Conservation (phyloP, 2,113 vertebrate genomes). For the Rhipidura dahli region DNA sequence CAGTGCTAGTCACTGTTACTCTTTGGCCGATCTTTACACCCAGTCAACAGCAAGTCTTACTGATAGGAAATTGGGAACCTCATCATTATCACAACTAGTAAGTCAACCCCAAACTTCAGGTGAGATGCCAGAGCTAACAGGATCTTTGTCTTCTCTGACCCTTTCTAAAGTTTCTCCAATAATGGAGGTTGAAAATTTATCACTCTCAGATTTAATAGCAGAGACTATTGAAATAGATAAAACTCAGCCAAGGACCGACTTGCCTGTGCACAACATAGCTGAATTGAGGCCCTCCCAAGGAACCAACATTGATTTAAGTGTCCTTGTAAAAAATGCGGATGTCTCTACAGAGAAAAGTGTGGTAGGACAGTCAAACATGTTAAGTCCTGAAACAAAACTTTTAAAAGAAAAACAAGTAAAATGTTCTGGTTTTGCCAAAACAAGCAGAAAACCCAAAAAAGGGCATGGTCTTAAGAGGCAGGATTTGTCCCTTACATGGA, state of each 20-base stretch:
- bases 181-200: constrained; percentile 69
- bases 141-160: constrained; percentile 76
- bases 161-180: constrained; percentile 63
- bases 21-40: constrained; percentile 64
- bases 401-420: constrained; percentile 52
- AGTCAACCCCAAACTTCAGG: constrained; percentile 53
- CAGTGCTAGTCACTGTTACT: constrained; percentile 50
- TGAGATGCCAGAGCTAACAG: constrained; percentile 70
- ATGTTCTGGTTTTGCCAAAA: constrained; percentile 31
- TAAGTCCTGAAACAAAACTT: constrained; percentile 39
- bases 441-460: constrained; percentile 56
- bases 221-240: constrained; percentile 65
- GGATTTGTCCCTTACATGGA: constrained; percentile 63
- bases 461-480: constrained; percentile 36
- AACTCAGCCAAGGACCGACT: constrained; percentile 27
- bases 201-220: constrained; percentile 78
- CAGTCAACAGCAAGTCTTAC: constrained; percentile 31
- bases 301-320: constrained; percentile 80
- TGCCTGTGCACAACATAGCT: neutral
- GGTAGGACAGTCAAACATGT: constrained; percentile 27
- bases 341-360: constrained; percentile 14
- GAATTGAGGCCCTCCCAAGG: constrained; percentile 59
- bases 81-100: constrained; percentile 68
- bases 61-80: constrained; percentile 52
- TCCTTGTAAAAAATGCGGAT: constrained; percentile 75